Evolutionary conservation across 2,797 vertebrate genomes (phyloP), one percentile per base, ranked within the genome.

Genomic region (Novumbra hubbsi): DNA sequence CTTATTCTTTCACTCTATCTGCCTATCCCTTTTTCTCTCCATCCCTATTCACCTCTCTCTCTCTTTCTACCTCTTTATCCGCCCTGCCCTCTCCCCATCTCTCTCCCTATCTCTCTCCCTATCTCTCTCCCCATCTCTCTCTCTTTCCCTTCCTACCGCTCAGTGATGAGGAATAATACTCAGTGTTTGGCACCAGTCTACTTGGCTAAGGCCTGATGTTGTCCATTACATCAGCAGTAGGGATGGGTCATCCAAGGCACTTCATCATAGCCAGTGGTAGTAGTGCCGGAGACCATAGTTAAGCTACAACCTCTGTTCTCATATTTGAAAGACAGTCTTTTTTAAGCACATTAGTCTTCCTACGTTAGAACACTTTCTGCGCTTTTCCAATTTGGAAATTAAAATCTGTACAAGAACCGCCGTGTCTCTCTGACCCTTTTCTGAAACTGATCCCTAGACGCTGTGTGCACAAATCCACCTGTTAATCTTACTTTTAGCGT

Each of bases 191-290:
- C 75, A 72, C 69, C 73, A 73, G 73, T 32, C 67, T 32, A 60
- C 72, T 69, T 77, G 75, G 66, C 74, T 71, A 63, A 71, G 62
- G 68, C 64, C 70, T 73, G 65, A 70, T 68, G 77, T 72, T 67
- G 28, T 78, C 74, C 73, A 16, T 80, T 81, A 82, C 80, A 85
- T 87, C 79, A 81, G 83, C 78, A 70, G 74, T n/a, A 73, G 34
- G 63, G 60, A 80, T 71, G 75, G 84, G 77, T 75, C 52, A 73
- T 74, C 57, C n/a, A 75, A 45, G 34, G 71, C 70, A 64, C 77
- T 72, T 80, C 28, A 76, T 62, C 71, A 45, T 63, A 66, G 79
- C 78, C 77, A 70, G 78, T 75, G 84, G n/a, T 45, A 72, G 86
- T 80, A 78, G 32, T 74, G 81, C 87, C 79, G 79, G 32, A 75